These are phyloP conservation scores for Mnemiopsis leidyi DNA, from an alignment of 37 sponge, comb jelly and placozoan genomes.

Conservation along the genomic window DNA sequence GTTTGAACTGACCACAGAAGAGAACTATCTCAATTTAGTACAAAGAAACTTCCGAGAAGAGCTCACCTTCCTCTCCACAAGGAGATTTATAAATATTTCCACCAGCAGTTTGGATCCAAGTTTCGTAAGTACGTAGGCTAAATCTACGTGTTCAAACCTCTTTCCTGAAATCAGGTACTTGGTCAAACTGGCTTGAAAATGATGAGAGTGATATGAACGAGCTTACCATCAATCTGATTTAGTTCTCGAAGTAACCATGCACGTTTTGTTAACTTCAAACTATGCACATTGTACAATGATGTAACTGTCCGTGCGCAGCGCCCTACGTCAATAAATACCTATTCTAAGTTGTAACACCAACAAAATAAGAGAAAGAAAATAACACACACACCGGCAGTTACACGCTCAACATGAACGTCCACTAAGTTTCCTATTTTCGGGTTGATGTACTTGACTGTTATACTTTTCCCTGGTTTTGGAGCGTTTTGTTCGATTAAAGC, in stretches of 20 bases:
- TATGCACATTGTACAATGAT: too few species aligned
- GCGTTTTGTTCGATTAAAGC: constrained; percentile 53
- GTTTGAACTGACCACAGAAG: too few species aligned
- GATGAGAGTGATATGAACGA: too few species aligned
- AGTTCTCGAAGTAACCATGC: too few species aligned
- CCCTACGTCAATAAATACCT: too few species aligned
- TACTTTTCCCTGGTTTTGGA: constrained; percentile 24
- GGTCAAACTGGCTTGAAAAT: too few species aligned
- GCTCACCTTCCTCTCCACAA: constrained; percentile 39
- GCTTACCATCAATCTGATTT: too few species aligned
- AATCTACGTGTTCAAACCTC: constrained; percentile 25
- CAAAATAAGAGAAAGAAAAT: background rate
- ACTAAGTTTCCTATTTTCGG: constrained; percentile 50
- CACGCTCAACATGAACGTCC: background rate
- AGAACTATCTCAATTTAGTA: too few species aligned
- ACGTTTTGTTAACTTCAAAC: too few species aligned
- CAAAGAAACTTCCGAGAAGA: too few species aligned
- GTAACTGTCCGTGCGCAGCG: too few species aligned
- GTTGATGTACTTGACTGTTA: constrained; percentile 41
- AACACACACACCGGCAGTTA: background rate
- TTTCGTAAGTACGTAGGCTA: constrained; percentile 1
- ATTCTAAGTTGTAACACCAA: background rate
- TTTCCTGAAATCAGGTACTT: constrained; percentile 12
- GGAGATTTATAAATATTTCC: constrained; percentile 51
- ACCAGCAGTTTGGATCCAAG: constrained; percentile 48